Base-by-base conservation (phyloP, 2,113 vertebrate genomes). In the Perca schrenkii region DNA sequence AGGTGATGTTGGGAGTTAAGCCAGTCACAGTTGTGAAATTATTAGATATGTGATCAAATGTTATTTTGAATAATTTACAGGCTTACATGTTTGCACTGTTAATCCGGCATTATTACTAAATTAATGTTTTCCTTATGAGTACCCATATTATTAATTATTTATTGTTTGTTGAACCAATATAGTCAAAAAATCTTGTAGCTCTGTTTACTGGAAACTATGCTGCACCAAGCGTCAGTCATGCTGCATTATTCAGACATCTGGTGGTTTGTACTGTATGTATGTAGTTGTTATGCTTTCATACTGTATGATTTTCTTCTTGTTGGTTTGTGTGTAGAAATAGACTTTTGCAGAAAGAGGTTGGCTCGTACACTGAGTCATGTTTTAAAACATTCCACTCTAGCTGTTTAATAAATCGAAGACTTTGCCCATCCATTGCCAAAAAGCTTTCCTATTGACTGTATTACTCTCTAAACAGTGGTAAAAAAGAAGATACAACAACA, bases 391-490 rank as follows among this genome's bases (percentile, higher is more conserved):
- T 71, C 49, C 16, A 74, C n/a, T 62, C 58, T 57, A 40, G 40
- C 66, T 52, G 28, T 25, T 77, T 63, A 69, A 77, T 80, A 66
- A 86, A 83, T 76, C 4, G 2, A 82, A 70, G 28, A 8, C 52
- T 74, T 73, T 76, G n/a, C 54, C 12, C 36, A 50, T 52, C 31
- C 3, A n/a, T 25, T 52, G 22, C 36, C 25, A 61, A 60, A 77
- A 74, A 47, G 11, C 43, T 49, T 46, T 50, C 52, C 2, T 17
- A 64, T 13, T 47, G 52, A 10, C 36, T 28, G 54, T 11, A 71
- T 58, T 14, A 8, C 56, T 73, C 47, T 47, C 22, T 78, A 28
- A 64, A 36, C 70, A 43, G 21, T 58, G 43, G 17, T 54, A n/a
- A 28, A 31, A 74, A 43, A 34, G 7, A 40, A 40, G 13, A 40